Conservation (phyloP, 2,797 vertebrate species). For the Sylvilagus floridanus region DNA sequence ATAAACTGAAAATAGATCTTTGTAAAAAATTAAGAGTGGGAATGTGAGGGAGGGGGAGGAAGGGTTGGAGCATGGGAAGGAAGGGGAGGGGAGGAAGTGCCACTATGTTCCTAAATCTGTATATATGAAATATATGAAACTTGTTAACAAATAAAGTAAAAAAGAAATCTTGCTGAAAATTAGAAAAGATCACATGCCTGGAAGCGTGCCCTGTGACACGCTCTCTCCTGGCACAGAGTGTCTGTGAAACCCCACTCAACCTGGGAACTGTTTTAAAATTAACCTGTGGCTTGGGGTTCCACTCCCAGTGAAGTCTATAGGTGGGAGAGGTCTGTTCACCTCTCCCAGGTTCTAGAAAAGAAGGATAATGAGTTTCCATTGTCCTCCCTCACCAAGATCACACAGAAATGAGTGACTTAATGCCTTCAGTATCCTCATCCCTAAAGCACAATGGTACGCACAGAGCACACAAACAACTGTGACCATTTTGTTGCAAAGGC, state of each 20-base stretch:
- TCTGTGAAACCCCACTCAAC: not conserved
- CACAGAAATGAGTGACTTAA: slow-evolving; percentile 72
- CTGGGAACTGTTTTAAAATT: not conserved
- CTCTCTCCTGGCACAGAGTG: not conserved
- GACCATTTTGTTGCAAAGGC: slow-evolving; percentile 67
- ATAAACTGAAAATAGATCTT: no score
- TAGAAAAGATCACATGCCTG: not conserved
- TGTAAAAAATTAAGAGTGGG: no score
- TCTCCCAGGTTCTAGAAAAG: slow-evolving; percentile 50
- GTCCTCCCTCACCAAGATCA: slow-evolving; percentile 29
- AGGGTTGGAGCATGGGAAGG: no score
- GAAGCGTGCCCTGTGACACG: accelerated
- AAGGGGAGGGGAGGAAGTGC: no score
- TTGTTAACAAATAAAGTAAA: no score
- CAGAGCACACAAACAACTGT: slow-evolving; percentile 53
- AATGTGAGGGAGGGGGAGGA: no score
- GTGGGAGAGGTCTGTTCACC: not conserved
- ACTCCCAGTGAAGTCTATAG: slow-evolving; percentile 26
- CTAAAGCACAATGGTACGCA: slow-evolving; percentile 51
- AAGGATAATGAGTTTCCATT: slow-evolving; percentile 69
- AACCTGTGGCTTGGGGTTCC: slow-evolving; percentile 9
- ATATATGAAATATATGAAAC: no score
- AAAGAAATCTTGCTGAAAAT: not conserved
- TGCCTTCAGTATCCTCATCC: slow-evolving; percentile 56
- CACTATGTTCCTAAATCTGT: no score